These are phyloP conservation scores for Bos javanicus DNA, from an alignment of 2,113 vertebrate species.

Conservation along the genomic window DNA sequence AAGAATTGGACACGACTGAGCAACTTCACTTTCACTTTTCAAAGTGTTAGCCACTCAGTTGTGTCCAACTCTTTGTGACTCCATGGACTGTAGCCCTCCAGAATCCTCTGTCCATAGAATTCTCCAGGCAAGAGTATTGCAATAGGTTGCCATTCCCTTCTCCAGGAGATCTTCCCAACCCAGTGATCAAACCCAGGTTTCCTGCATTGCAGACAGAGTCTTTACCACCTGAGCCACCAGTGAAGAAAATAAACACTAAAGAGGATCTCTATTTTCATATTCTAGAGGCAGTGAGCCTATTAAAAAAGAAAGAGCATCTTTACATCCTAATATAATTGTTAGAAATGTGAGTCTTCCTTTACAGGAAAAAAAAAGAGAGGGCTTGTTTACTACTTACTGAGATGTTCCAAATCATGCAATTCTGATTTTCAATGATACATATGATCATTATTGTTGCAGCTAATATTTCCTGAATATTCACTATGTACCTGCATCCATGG, in stretches of 20 bases:
- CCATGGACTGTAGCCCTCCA: not conserved
- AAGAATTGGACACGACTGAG: rapidly evolving
- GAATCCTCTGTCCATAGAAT: not conserved
- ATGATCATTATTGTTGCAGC: not conserved
- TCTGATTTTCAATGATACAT: not conserved
- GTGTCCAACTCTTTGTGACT: not conserved
- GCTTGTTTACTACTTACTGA: not conserved
- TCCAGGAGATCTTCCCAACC: not conserved
- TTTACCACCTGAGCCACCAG: not conserved
- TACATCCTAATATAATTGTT: not conserved
- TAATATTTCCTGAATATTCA: not conserved
- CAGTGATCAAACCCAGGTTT: not conserved
- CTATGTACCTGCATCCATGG: not conserved
- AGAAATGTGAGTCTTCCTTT: not conserved
- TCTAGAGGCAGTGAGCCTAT: not conserved
- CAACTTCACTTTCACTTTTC: no score
- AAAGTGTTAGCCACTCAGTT: not conserved
- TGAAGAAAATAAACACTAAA: not conserved
- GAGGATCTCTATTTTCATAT: not conserved
- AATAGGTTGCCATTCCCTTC: not conserved
- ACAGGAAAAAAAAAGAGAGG: not conserved
- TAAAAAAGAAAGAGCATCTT: not conserved
- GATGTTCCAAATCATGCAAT: not conserved
- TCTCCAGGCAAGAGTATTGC: not conserved
- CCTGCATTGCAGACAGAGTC: not conserved